These are phyloP conservation scores for Engraulis encrasicolus DNA, from an alignment of 2,113 vertebrate species.

Conservation along the genomic window DNA sequence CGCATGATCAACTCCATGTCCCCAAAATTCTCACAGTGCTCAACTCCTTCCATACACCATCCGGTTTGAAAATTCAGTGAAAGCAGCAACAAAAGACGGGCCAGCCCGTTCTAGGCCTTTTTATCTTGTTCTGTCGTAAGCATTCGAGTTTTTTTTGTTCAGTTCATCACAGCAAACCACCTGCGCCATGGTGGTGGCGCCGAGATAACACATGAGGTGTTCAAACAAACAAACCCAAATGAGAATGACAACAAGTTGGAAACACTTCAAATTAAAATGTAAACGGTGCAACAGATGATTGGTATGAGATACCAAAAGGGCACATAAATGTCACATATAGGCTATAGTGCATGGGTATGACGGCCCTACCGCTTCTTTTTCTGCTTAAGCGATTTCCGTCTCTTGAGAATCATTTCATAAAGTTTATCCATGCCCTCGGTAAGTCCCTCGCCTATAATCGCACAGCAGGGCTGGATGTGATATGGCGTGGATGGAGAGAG, in stretches of 20 bases:
- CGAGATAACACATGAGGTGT: not conserved
- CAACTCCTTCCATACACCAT: conserved; percentile 50
- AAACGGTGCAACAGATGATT: conserved; percentile 36
- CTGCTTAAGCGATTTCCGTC: conserved; percentile 91
- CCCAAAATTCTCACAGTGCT: conserved; percentile 52
- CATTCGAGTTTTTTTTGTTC: conserved; percentile 38
- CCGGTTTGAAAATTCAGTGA: conserved; percentile 50
- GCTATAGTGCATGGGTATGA: not conserved
- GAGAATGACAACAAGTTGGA: conserved; percentile 20
- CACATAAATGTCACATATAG: conserved; percentile 6
- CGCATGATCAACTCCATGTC: conserved; percentile 35
- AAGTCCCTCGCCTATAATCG: conserved; percentile 96
- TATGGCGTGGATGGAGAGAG: conserved; percentile 90
- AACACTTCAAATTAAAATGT: conserved; percentile 50
- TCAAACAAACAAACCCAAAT: conserved; percentile 43
- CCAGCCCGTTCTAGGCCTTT: conserved; percentile 66
- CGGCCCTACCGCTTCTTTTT: conserved; percentile 89
- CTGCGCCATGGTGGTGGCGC: not conserved
- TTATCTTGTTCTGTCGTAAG: conserved; percentile 28
- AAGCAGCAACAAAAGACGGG: conserved; percentile 57
- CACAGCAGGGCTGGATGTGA: conserved; percentile 94
- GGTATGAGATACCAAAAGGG: conserved; percentile 36
- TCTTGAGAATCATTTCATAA: conserved; percentile 95
- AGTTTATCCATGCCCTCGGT: conserved; percentile 98
- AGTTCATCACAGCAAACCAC: conserved; percentile 38